Conservation (phyloP, 2,888 invertebrate species). For the Phrixothrix hirtus region DNA sequence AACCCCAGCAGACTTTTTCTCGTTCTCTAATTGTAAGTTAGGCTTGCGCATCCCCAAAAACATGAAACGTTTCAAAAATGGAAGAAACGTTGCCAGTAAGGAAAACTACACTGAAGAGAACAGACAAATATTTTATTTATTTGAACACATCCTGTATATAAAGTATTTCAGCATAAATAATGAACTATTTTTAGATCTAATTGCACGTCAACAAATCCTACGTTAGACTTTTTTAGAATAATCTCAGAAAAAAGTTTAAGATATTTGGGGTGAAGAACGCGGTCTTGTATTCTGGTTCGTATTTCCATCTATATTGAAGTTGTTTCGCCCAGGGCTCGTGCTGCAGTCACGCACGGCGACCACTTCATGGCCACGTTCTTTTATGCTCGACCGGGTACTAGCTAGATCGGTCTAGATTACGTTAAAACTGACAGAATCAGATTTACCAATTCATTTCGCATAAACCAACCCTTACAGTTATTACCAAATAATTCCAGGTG, state of each 20-base stretch:
- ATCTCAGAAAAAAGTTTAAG: too few species aligned
- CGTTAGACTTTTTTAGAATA: background rate
- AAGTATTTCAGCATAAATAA: background rate
- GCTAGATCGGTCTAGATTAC: conserved; percentile 26
- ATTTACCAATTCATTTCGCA: conserved; percentile 11
- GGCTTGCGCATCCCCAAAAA: too few species aligned
- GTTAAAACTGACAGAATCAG: conserved; percentile 17
- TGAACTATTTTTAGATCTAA: background rate
- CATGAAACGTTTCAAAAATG: too few species aligned
- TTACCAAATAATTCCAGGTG: conserved; percentile 15
- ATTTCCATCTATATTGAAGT: conserved; percentile 45
- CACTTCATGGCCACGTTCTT: conserved; percentile 25
- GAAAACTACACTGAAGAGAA: too few species aligned
- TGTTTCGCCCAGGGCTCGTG: conserved; percentile 45
- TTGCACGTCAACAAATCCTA: background rate
- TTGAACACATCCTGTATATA: background rate
- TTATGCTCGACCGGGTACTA: conserved; percentile 19
- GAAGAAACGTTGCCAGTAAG: too few species aligned
- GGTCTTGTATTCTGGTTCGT: conserved; percentile 40
- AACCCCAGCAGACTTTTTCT: too few species aligned
- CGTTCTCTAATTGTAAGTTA: too few species aligned
- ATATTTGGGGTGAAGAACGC: too few species aligned
- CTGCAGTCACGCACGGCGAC: conserved; percentile 34
- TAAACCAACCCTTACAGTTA: background rate
- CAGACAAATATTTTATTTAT: background rate